Percentiles rank a stretch among this genome's conserved stretches.
phyloP scores from a whole-genome alignment of 2,797 vertebrate genomes.

The Megalops cyprinoides region DNA sequence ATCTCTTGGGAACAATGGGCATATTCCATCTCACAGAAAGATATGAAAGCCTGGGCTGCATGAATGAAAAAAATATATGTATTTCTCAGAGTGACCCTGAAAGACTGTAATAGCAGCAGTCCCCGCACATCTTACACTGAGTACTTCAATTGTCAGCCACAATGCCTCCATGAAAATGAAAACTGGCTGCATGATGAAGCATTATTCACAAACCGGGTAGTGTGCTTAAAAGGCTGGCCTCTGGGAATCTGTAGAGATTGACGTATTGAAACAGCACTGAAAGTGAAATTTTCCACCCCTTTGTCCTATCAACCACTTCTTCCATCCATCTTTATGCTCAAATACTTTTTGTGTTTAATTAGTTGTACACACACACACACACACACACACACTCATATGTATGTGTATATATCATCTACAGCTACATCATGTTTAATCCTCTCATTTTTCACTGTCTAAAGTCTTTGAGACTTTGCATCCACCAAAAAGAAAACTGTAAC shows the following conservation, averaged over 20 bases:
- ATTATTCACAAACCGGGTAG: constrained; percentile 38
- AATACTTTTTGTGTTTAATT: constrained; percentile 6
- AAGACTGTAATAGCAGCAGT: constrained; percentile 50
- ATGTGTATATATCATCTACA: no score
- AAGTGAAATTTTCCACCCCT: neutral
- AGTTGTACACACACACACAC: no score
- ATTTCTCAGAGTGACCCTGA: constrained; percentile 51
- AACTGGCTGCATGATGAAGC: constrained; percentile 43
- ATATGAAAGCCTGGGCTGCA: constrained; percentile 54
- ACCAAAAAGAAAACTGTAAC: no score
- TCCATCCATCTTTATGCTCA: constrained; percentile 30
- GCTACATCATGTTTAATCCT: no score
- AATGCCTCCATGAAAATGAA: constrained; percentile 29
- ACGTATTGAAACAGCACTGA: neutral
- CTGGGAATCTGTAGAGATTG: neutral
- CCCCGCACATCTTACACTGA: constrained; percentile 51
- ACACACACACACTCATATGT: no score
- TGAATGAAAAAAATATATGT: constrained; percentile 60
- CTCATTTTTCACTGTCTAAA: no score
- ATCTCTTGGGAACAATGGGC: constrained; percentile 60
- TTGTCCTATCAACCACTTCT: constrained; percentile 24
- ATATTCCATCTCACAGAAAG: constrained; percentile 57
- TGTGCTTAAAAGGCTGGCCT: constrained; percentile 42
- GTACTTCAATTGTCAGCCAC: constrained; percentile 47
- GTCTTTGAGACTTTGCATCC: no score